These are phyloP conservation scores for Papilio polyxenes DNA, from an alignment of 1,140 invertebrate genomes.

Conservation along the genomic window DNA sequence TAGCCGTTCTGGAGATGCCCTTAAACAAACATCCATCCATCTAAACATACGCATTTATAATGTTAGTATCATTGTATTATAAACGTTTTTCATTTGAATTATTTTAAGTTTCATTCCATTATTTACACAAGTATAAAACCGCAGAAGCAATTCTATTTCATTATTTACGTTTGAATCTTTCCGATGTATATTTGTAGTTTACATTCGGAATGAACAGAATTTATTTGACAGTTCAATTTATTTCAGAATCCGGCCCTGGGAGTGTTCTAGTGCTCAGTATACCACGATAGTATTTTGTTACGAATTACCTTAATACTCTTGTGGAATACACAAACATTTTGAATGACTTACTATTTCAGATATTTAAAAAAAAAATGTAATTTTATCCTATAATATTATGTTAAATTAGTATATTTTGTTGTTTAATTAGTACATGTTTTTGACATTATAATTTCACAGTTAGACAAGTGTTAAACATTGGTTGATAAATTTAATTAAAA, in stretches of 20 bases:
- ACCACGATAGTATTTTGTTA: not conserved
- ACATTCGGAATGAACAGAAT: constrained; percentile 2
- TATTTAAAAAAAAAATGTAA: not conserved
- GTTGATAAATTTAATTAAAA: too few species aligned
- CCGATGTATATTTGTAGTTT: constrained; percentile 5
- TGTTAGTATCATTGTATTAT: not conserved
- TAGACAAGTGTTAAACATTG: too few species aligned
- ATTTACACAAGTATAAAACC: not conserved
- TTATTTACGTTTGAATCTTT: constrained; percentile 8
- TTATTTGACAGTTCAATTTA: constrained; percentile 22
- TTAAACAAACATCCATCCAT: too few species aligned
- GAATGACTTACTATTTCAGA: not conserved
- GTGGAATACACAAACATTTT: not conserved
- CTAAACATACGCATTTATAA: too few species aligned
- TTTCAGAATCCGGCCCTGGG: not conserved
- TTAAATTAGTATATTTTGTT: too few species aligned
- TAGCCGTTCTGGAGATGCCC: too few species aligned
- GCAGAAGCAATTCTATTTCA: not conserved
- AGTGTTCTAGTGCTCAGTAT: not conserved
- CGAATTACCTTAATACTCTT: not conserved
- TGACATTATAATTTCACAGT: too few species aligned
- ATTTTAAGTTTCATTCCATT: not conserved
- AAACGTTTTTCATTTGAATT: not conserved
- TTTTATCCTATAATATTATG: too few species aligned
- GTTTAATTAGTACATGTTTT: too few species aligned